These are phyloP conservation scores for Hyperoplus lanceolatus DNA, from an alignment of 2,797 vertebrate species.

Conservation along the genomic window DNA sequence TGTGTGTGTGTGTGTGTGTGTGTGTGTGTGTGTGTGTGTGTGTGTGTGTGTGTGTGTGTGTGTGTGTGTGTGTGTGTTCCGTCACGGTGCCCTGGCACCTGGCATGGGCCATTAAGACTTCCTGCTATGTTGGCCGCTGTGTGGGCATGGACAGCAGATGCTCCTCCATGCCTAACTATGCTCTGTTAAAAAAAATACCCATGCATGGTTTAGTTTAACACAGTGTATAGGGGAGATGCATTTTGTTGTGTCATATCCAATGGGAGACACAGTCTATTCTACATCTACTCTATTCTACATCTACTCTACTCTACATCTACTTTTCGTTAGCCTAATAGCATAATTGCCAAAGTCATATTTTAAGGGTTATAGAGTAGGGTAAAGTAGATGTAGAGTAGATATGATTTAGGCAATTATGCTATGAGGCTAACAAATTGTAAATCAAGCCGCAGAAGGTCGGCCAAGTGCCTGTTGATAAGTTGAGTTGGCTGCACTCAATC, in stretches of 20 bases:
- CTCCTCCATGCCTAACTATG: slow-evolving; percentile 47
- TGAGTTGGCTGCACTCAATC: slow-evolving; percentile 30
- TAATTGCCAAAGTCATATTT: too few relatives aligned
- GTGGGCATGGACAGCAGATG: slow-evolving; percentile 64
- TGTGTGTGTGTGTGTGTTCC: slow-evolving; percentile 40
- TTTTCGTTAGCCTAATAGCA: too few relatives aligned
- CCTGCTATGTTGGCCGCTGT: slow-evolving; percentile 65
- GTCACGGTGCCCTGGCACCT: slow-evolving; percentile 61
- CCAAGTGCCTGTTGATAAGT: slow-evolving; percentile 46
- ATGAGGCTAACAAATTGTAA: slow-evolving; percentile 40
- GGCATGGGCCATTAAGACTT: slow-evolving; percentile 57
- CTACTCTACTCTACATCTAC: too few relatives aligned
- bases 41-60: too few relatives aligned
- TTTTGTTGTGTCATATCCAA: slow-evolving; percentile 52
- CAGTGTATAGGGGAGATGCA: slow-evolving; percentile 8
- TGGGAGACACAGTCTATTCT: slow-evolving; percentile 5
- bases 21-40: too few relatives aligned
- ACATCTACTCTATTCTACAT: too few relatives aligned
- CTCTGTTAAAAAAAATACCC: slow-evolving; percentile 62
- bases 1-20: too few relatives aligned
- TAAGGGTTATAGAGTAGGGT: too few relatives aligned
- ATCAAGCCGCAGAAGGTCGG: slow-evolving; percentile 45
- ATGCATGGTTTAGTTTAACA: slow-evolving; percentile 56
- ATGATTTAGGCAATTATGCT: too few relatives aligned
- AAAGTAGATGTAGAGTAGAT: too few relatives aligned